phyloP scores from a whole-genome alignment of 92 coral and sea anemone genomes.

The Palythoa caribaeorum region DNA sequence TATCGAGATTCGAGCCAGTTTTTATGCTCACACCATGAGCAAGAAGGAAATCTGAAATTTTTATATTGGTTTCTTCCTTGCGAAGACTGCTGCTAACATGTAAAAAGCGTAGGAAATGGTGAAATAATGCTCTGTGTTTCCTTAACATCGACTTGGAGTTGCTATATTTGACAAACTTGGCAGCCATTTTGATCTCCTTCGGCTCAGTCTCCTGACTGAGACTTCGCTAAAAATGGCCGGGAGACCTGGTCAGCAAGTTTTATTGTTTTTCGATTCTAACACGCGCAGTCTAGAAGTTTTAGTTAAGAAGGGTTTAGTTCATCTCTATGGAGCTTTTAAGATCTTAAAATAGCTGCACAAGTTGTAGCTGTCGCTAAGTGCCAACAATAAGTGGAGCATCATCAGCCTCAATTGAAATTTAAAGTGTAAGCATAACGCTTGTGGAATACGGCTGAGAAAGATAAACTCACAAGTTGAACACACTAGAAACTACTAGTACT shows the following conservation, averaged over 20 bases:
- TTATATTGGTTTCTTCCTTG: slow-evolving; percentile 5
- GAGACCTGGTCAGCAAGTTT: no score
- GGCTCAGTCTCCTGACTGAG: neutral
- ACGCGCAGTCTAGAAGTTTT: no score
- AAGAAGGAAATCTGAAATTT: slow-evolving; percentile 17
- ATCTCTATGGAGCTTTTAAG: no score
- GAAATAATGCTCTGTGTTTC: neutral
- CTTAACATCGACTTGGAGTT: neutral
- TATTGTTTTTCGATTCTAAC: no score
- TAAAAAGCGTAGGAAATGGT: neutral
- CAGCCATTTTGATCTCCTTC: slow-evolving; percentile 6
- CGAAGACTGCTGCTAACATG: neutral
- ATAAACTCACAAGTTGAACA: no score
- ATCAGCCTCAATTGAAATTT: no score
- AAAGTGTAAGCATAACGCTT: neutral
- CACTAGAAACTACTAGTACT: no score
- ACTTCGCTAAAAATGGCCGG: neutral
- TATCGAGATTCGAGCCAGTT: slow-evolving; percentile 47
- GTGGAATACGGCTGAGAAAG: neutral
- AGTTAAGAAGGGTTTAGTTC: no score
- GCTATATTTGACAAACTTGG: neutral
- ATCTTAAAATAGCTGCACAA: no score
- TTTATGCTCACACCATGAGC: slow-evolving; percentile 28
- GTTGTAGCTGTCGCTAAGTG: no score
- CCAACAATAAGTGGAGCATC: no score